Evolutionary conservation across 2,113 vertebrate species (phyloP), one percentile per base, ranked within the genome.

Genomic region (Zingel zingel): DNA sequence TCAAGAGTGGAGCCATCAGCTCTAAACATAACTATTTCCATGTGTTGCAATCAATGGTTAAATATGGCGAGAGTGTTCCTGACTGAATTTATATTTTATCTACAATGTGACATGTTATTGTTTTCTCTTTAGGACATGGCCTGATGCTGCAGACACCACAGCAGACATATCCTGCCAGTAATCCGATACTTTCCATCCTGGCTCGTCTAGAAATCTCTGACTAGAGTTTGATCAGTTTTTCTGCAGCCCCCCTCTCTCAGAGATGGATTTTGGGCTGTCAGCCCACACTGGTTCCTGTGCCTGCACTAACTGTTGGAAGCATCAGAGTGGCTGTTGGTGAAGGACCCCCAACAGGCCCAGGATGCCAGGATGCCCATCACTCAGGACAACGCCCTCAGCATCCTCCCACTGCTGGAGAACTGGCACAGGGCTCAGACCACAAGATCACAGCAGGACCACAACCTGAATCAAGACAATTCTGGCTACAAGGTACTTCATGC

Each of bases 311-410:
- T 2, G 21, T 63, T 73, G 36, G 59, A 71, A 67, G 25, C 64
- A 67, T 64, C 69, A 27, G 56, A 54, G 56, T 18, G 30, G 69
- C 82, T 82, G 45, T 45, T 21, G 43, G 70, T 76, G 73, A 88
- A 81, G 57, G 68, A 79, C 64, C 47, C 39, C 64, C 74, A 50
- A 21, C 19, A 25, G 75, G 83, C 87, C 85, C 77, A 91, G 95
- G 94, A 99, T 96, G 96, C 91, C 77, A 95, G 91, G 65, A 99
- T 99, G 98, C 98, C 98, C 87, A 97, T 99, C 94, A 99, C 97
- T 10, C 97, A 98, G 92, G 97, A 99, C 94, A 99, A 99, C 84
- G 97, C 97, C 1, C 79, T 90, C 88, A 92, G 96, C 85, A 97
- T 97, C 91, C 97, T 98, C 57, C 84, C 95, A 66, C 95, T 99